Base-by-base conservation (phyloP, 2,888 invertebrate species). In the Himalopsyche kuldschensis region DNA sequence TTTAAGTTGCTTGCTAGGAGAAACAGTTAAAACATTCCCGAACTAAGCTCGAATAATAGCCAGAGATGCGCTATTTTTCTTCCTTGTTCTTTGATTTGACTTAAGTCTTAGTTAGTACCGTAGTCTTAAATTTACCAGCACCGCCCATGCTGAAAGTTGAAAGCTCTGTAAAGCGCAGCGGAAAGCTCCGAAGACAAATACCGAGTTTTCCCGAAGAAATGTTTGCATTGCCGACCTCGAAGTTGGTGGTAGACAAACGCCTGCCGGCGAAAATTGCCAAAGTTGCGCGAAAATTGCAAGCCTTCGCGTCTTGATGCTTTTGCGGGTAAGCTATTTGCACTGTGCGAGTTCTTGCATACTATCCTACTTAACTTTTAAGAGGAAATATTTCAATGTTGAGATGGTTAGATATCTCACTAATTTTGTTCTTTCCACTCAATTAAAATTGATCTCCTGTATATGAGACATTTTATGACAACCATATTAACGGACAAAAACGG, bases 131-230 rank as follows among this genome's bases (percentile, higher is more conserved):
- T 55, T 55, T 55, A 55, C n/a, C 20, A 55, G 55, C 20, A 24
- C 55, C 55, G 2, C 55, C 55, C 55, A 55, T 55, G 55, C 55
- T 55, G 55, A 55, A 55, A 55, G 55, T 55, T 55, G 75, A 75
- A 81, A 81, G 55, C 55, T 55, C 24, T 24, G 24, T 24, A 20
- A 55, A 55, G 48, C 79, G 83, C 80, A 80, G 80, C 55, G 79
- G 69, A 78, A 55, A 76, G 76, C 83, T 75, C 55, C 48, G 83
- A 83, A 83, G 83, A 83, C 83, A 83, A 83, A 83, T 79, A 83
- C 79, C 83, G 75, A 55, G 75, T 55, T 75, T 46, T 46, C 1
- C 20, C 55, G 55, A 55, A 55, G 55, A 55, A 55, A 55, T 55
- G 55, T 55, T 55, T 55, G 55, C 55, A 55, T 55, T 55, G 41